Base-by-base conservation (phyloP, 2,888 invertebrate species). In the Orthosia cruda region DNA sequence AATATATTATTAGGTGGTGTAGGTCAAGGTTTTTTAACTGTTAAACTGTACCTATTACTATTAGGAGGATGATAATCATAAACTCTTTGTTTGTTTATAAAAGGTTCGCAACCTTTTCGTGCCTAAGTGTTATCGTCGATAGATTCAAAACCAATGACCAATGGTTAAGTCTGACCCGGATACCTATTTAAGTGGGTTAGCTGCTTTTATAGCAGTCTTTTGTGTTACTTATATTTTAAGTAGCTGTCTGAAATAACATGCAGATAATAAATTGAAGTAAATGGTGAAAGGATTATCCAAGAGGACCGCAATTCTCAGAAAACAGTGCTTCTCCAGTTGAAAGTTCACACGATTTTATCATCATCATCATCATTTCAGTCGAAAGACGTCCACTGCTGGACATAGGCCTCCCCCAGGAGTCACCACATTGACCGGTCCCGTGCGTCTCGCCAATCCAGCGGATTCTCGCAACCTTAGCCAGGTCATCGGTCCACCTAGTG, bases 1-100 rank as follows among this genome's bases (percentile, higher is more conserved):
- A 54, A 71, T 16, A 67, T 72, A 69, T 73, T 67, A 57, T 61
- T 54, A 49, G 40, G 52, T 20, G n/a, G 23, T 55, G 52, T 26
- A 70, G 80, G 71, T 80, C 69, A 71, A 63, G 58, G 47, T 49
- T 69, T 68, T 65, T 57, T 16, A 50, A 76, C 69, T 16, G 59
- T 64, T 50, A 67, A 45, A 47, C 26, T 40, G 7, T 40, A 40
- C 40, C 40, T 40, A 40, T 50, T 18, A 13, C 9, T 32, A 13
- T 26, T 65, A 62, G 32, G n/a, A 47, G 54, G 61, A 57, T 65
- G 40, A 13, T 57, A 5, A 55, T 47, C 13, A 62, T 15, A 55
- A 69, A 45, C 64, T 72, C 40, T 77, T 9, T 49, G 13, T 26
- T 64, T 54, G 18, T 50, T 45, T 15, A 45, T n/a, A n/a, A n/a